A percentile compares a stretch with the other conserved stretches of the same genome.
These are phyloP conservation scores for Panagrolaimus sp. DNA, from an alignment of 1,140 invertebrate species.

Conservation along the genomic window DNA sequence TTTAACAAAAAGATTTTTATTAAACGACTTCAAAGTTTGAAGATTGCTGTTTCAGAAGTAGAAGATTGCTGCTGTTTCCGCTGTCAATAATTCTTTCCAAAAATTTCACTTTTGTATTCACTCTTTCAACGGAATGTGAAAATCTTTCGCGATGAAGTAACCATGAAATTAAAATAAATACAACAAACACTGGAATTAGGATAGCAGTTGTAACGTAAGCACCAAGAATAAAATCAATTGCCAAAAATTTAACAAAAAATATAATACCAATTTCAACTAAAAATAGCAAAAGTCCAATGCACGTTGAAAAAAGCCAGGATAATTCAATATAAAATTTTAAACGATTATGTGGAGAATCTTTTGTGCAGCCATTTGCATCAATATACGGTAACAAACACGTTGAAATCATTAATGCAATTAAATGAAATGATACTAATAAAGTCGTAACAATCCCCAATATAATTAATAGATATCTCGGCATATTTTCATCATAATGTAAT, in stretches of 20 bases:
- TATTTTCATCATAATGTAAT: constrained; percentile 70
- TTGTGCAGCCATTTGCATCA: constrained; percentile 59
- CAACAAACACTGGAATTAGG: constrained; percentile 53
- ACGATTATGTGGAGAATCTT: constrained; percentile 58
- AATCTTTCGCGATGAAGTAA: constrained; percentile 52
- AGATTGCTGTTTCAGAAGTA: too few species aligned
- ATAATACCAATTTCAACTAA: constrained; percentile 87
- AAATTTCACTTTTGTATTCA: constrained; percentile 49
- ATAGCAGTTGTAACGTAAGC: constrained; percentile 56
- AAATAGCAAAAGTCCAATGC: constrained; percentile 84
- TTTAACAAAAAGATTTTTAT: too few species aligned
- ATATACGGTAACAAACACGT: constrained; percentile 83
- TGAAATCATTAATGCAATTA: constrained; percentile 96
- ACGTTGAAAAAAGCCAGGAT: constrained; percentile 91
- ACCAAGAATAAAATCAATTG: constrained; percentile 37
- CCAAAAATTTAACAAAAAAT: constrained; percentile 70
- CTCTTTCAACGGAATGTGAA: constrained; percentile 45
- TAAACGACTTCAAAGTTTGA: too few species aligned
- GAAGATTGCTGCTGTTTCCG: not conserved
- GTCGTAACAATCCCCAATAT: constrained; percentile 91
- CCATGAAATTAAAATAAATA: constrained; percentile 54
- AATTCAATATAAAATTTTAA: constrained; percentile 78
- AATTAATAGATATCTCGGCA: constrained; percentile 70
- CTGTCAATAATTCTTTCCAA: constrained; percentile 27
- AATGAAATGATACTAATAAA: constrained; percentile 88